Evolutionary conservation across 2,888 invertebrate species (phyloP).

Genomic region (Callosobruchus maculatus): DNA sequence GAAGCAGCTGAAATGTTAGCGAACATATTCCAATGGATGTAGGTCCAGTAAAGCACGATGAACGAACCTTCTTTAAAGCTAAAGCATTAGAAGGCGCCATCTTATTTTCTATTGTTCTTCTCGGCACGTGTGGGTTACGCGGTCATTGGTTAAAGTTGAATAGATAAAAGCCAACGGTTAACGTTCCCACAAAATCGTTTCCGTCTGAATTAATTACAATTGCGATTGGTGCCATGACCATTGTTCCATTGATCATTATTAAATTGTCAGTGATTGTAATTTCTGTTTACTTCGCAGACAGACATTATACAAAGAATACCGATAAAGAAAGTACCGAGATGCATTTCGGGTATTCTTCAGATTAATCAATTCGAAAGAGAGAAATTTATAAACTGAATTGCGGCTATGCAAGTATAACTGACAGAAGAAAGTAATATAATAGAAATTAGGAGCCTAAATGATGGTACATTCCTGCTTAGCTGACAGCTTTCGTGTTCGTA

Average conservation of each 20-base stretch:
- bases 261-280: not conserved
- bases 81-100: too few relatives aligned
- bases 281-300: not conserved
- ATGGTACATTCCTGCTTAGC: too few relatives aligned
- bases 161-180: not conserved
- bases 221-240: not conserved
- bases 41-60: too few relatives aligned
- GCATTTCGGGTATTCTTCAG: not conserved
- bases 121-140: not conserved
- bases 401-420: not conserved
- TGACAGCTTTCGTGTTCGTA: too few relatives aligned
- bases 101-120: not conserved
- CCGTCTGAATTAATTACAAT: not conserved
- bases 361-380: not conserved
- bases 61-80: too few relatives aligned
- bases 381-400: not conserved
- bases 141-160: not conserved
- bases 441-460: not conserved
- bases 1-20: too few relatives aligned
- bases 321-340: not conserved
- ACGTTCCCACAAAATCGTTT: not conserved
- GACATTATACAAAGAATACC: not conserved
- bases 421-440: not conserved
- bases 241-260: not conserved
- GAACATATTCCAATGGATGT: too few relatives aligned